Conservation (phyloP, 2,888 invertebrate species). For the Cenopis cana region DNA sequence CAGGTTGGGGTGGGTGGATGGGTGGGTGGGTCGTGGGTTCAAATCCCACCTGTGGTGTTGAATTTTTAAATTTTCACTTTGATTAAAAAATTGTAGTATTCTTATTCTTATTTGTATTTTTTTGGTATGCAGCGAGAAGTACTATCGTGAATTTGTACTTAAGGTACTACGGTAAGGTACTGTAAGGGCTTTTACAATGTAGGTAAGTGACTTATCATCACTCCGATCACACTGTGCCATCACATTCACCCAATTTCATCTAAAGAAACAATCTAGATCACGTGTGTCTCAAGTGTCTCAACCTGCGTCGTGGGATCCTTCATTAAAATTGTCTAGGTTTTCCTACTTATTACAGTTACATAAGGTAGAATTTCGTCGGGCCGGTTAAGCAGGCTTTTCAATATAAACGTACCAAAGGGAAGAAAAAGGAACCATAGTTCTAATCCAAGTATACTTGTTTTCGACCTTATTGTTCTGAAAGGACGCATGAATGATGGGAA, state of each 20-base stretch:
- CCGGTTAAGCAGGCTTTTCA: neutral
- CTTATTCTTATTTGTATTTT: too few species aligned
- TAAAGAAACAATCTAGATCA: conserved; percentile 17
- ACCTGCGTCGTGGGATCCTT: conserved; percentile 20
- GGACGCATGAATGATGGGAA: conserved; percentile 21
- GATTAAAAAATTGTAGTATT: too few species aligned
- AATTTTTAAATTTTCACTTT: too few species aligned
- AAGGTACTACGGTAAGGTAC: too few species aligned
- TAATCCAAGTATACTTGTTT: neutral
- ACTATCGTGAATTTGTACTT: too few species aligned
- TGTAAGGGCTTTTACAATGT: too few species aligned
- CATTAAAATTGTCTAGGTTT: neutral
- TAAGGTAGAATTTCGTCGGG: neutral
- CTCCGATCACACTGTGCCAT: conserved; percentile 5
- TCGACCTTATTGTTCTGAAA: neutral
- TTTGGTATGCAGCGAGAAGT: too few species aligned
- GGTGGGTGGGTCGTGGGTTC: too few species aligned
- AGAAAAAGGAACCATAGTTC: neutral
- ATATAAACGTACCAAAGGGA: neutral
- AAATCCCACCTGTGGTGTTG: too few species aligned
- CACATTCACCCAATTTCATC: conserved; percentile 22
- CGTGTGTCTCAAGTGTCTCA: conserved; percentile 13
- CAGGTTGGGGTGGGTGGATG: too few species aligned
- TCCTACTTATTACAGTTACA: neutral
- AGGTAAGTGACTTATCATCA: conserved; percentile 15